A percentile compares a stretch with the other conserved stretches of the same genome.
These are phyloP conservation scores for Phyllostomus discolor DNA, from an alignment of 2,113 vertebrate genomes.

Conservation along the genomic window DNA sequence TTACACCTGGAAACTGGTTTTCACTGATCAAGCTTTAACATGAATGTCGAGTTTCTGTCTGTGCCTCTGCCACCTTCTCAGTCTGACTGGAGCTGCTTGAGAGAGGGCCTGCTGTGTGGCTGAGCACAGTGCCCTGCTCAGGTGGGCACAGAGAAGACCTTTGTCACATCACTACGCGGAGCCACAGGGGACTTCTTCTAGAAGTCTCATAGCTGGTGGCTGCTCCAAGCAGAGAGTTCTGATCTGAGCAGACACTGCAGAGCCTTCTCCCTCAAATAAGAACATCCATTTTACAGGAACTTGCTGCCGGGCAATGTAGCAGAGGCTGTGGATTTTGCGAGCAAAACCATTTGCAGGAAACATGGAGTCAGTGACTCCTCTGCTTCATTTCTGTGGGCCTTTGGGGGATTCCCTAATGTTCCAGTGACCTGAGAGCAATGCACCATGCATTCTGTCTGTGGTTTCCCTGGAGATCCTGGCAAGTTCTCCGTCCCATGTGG, in stretches of 20 bases:
- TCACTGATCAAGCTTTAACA: neutral
- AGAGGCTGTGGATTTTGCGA: neutral
- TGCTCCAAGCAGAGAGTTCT: neutral
- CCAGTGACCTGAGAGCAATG: neutral
- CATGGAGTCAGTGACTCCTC: neutral
- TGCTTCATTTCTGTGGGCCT: neutral
- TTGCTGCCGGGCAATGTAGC: neutral
- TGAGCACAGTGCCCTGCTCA: neutral
- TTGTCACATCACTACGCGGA: neutral
- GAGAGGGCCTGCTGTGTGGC: neutral
- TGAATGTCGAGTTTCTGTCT: neutral
- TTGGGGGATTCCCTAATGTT: neutral
- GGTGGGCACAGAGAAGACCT: neutral
- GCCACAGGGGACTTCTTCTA: neutral
- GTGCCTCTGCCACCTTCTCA: neutral
- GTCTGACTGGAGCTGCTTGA: neutral
- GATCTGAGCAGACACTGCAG: neutral
- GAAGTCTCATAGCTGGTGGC: neutral
- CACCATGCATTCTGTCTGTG: neutral
- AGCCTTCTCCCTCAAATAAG: neutral
- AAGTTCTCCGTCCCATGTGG: neutral
- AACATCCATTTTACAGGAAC: neutral
- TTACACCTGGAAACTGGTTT: conserved; percentile 2
- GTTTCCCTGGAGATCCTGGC: neutral
- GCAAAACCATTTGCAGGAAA: neutral